A percentile compares a stretch with the other conserved stretches of the same genome.
Conservation (phyloP, 2,888 invertebrate species). For the Hyposoter didymator region DNA sequence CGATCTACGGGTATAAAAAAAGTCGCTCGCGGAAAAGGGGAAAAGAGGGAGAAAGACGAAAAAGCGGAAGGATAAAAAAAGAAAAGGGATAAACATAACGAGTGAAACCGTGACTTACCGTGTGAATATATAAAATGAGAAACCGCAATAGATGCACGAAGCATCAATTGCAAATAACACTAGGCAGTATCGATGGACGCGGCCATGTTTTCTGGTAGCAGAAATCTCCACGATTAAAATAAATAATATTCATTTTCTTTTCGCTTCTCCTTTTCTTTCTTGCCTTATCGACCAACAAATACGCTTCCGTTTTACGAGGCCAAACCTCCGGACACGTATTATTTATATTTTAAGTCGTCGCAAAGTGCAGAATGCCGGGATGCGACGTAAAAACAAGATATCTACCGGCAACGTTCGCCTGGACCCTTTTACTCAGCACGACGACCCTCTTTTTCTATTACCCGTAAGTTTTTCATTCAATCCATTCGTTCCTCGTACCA, state of each 20-base stretch:
- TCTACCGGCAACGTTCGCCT: constrained; percentile 99
- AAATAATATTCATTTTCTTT: constrained; percentile 48
- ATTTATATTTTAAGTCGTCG: constrained; percentile 30
- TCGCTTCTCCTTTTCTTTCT: constrained; percentile 17
- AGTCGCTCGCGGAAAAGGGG: neutral
- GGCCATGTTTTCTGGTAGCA: constrained; percentile 84
- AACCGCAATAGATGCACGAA: constrained; percentile 58
- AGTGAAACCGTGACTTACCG: constrained; percentile 66
- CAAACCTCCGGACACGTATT: constrained; percentile 5
- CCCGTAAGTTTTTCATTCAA: constrained; percentile 92
- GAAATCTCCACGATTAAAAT: constrained; percentile 80
- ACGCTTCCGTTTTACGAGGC: constrained; percentile 15
- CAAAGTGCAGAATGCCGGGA: constrained; percentile 92
- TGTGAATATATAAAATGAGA: constrained; percentile 65
- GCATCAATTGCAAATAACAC: constrained; percentile 60
- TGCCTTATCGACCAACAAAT: constrained; percentile 10
- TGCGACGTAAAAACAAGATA: constrained; percentile 98
- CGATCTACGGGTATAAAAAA: constrained; percentile 60
- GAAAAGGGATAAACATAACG: constrained; percentile 49
- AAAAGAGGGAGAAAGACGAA: constrained; percentile 16
- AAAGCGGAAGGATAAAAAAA: constrained; percentile 14
- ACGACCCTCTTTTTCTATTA: constrained; percentile 98
- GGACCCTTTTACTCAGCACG: constrained; percentile 96
- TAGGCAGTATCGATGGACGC: constrained; percentile 79
- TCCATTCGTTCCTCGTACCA: neutral